Base-by-base conservation (phyloP, 92 coral and sea anemone genomes). In the Epizoanthus illoricatus region DNA sequence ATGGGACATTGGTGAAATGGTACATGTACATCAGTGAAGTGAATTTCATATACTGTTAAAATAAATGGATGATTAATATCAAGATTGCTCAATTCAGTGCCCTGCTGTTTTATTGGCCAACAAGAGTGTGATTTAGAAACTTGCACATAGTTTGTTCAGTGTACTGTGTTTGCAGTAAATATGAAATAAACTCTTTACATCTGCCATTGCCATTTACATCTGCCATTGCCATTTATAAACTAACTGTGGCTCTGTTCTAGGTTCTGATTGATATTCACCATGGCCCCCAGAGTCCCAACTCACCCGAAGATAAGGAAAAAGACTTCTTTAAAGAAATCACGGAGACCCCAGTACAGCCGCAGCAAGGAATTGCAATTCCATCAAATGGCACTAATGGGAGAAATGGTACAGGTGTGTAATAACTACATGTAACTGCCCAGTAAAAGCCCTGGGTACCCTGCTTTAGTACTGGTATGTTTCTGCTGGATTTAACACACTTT, bases 311-410 rank as follows among this genome's bases (percentile, higher is more conserved):
- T 12, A 90, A 94, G 84, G 99, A 96, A 6, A 90, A 91, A 21
- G 99, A 96, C 74, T 96, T 95, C 84, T 96, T 96, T 87, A 89
- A 94, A 79, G 99, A 93, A 62, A 88, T 96, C 55, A 94, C 87
- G 28, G 86, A 85, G 13, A 72, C 85, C 21, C 70, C 91, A 55
- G 83, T 73, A 68, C 86, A 88, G n/a, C 82, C 82, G 3, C 19
- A 69, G 5, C 83, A 87, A 54, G 93, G 92, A 19, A 89, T 93
- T 60, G 73, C 87, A 24, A 91, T 96, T 70, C 95, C 97, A 39
- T 87, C 92, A 33, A 94, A 94, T 89, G 98, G 95, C 60, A 93
- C 82, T 40, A 89, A 86, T 59, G 91, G 92, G 73, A 80, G 84
- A 69, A 88, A 90, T 81, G 91, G 90, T 24, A 73, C 92, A 70